These are phyloP conservation scores for Chrysodeixis includens DNA, from an alignment of 2,888 invertebrate species.

Conservation along the genomic window DNA sequence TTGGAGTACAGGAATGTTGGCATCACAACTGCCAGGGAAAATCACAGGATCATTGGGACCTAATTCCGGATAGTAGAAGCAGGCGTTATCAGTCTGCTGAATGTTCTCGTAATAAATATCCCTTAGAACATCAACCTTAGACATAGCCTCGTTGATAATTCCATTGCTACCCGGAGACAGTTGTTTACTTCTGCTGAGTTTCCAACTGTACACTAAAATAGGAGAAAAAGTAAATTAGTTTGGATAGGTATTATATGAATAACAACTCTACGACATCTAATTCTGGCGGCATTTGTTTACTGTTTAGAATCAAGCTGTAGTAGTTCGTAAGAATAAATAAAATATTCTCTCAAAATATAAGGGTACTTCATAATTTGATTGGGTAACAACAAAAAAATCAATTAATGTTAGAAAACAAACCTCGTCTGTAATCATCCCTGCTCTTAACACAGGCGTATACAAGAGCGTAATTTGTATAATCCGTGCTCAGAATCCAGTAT, in stretches of 20 bases:
- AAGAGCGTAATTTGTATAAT: conserved; percentile 88
- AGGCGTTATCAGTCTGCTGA: conserved; percentile 67
- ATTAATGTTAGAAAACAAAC: too few relatives aligned
- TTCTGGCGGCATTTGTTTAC: too few relatives aligned
- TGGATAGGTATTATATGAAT: too few relatives aligned
- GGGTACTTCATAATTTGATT: too few relatives aligned
- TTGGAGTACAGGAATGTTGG: conserved; percentile 67
- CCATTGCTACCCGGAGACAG: conserved; percentile 53
- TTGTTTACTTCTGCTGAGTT: conserved; percentile 70
- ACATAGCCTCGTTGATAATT: conserved; percentile 64
- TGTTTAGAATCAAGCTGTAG: too few relatives aligned
- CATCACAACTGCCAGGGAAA: conserved; percentile 75
- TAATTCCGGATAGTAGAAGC: conserved; percentile 74
- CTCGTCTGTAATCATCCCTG: conserved; percentile 47
- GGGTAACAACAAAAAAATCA: too few relatives aligned
- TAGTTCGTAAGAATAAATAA: too few relatives aligned
- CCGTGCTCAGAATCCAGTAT: conserved; percentile 90
- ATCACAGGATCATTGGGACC: conserved; percentile 61
- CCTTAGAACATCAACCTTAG: conserved; percentile 66
- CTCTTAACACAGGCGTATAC: conserved; percentile 89
- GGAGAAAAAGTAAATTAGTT: not conserved
- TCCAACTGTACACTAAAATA: conserved; percentile 75
- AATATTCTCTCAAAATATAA: too few relatives aligned
- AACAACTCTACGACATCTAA: too few relatives aligned
- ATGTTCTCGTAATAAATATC: conserved; percentile 66